A percentile compares a stretch with the other conserved stretches of the same genome.
Conservation (phyloP, 2,113 vertebrate genomes). For the Phaethon lepturus region DNA sequence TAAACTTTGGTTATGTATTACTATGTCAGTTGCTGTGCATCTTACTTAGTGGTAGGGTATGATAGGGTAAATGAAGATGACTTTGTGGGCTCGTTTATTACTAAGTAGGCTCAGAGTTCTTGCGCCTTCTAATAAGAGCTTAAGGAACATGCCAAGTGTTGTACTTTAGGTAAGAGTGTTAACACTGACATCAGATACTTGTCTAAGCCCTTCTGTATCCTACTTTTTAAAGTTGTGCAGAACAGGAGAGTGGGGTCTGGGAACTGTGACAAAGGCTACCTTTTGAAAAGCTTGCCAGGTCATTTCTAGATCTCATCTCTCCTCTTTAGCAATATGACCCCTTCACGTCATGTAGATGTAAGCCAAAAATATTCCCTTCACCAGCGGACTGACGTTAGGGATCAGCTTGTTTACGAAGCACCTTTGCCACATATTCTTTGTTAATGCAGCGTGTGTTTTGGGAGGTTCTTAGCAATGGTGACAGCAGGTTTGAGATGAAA, state of each 20-base stretch:
- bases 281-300: not conserved
- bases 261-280: not conserved
- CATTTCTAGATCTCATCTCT: constrained; percentile 48
- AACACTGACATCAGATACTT: not conserved
- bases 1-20: not conserved
- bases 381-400: not conserved
- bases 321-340: constrained; percentile 15
- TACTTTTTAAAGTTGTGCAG: not conserved
- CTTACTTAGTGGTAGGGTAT: not conserved
- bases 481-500: not conserved
- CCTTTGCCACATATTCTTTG: not conserved
- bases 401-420: not conserved
- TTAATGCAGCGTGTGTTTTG: not conserved
- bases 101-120: not conserved
- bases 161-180: constrained; percentile 40
- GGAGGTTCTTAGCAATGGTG: not conserved
- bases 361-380: constrained; percentile 21
- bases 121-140: constrained; percentile 25
- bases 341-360: not conserved
- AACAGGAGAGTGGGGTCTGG: not conserved
- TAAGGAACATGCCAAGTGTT: constrained; percentile 15
- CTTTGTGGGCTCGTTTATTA: constrained; percentile 9
- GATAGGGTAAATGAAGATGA: not conserved
- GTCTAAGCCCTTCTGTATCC: not conserved
- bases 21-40: not conserved